A percentile compares a stretch with the other conserved stretches of the same genome.
phyloP scores from a whole-genome alignment of 2,888 invertebrate species.

The Dysmachus trigonus region DNA sequence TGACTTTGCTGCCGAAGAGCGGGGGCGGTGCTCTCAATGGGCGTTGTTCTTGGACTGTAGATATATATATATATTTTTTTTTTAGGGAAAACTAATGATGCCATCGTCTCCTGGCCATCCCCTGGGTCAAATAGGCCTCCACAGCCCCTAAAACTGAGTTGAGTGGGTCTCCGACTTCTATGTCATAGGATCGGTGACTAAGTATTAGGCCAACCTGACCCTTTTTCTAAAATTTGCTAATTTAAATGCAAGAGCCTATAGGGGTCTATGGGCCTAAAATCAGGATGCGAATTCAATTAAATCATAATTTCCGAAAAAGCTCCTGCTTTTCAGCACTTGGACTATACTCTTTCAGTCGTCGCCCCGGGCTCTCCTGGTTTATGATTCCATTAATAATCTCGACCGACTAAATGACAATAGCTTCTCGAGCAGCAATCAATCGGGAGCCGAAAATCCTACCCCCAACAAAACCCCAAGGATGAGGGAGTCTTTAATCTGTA shows the following conservation, averaged over 20 bases:
- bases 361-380: neutral
- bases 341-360: neutral
- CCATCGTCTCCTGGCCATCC: neutral
- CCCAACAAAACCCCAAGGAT: neutral
- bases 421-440: neutral
- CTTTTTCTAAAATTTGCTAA: conserved; percentile 3
- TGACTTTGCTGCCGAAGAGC: neutral
- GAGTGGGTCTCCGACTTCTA: neutral
- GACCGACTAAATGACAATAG: neutral
- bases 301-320: conserved; percentile 22
- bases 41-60: neutral
- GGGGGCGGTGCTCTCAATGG: neutral
- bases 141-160: neutral
- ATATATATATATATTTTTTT: neutral
- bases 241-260: conserved; percentile 10
- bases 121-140: neutral
- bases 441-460: neutral
- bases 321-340: neutral
- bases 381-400: neutral
- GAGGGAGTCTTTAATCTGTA: neutral
- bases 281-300: conserved; percentile 20
- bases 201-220: neutral
- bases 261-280: neutral
- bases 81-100: neutral
- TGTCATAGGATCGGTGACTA: neutral